Evolutionary conservation across 2,888 invertebrate species (phyloP), one percentile per base, ranked within the genome.

Genomic region (Andrena chrysosceles): DNA sequence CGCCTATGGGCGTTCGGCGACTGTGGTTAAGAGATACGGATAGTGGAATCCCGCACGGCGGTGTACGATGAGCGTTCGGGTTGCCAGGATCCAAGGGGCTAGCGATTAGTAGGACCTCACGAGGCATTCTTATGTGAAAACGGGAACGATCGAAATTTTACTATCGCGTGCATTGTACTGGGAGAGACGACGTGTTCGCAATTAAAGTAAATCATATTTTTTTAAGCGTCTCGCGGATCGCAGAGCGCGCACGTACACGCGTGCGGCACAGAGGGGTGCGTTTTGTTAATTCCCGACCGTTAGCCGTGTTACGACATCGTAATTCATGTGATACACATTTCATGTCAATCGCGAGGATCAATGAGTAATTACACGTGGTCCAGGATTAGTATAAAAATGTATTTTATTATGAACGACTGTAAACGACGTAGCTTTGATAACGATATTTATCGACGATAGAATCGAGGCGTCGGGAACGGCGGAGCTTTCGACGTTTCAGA

Each of bases 371-470:
- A 81, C 70, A 73, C 81, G 81, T 66, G 85, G 86, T 85, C 86
- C 86, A 86, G 67, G 73, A 85, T 35, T 86, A 72, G 81, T 81
- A 86, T 81, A 77, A 81, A 77, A 81, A 84, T 83, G 84, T 88
- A 89, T 88, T 88, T 88, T 88, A 87, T 81, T 87, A 88, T 85
- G 85, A 81, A 81, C 68, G 29, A 72, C 33, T 62, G 60, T 71
- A 87, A 64, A 77, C 59, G 20, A 70, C 42, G 62, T 86, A 86
- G 80, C 83, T 85, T 85, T 82, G 68, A 33, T 84, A 82, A 62
- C 33, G 59, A 63, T 70, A 80, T 60, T 52, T 64, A 80, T 64
- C 56, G 60, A 63, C 60, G 60, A 54, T 62, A 10, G 49, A 48
- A 35, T 59, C 26, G 31, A 26, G 54, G 26, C 10, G 67, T 20